Base-by-base conservation (phyloP, 92 coral and sea anemone species). In the Bergia sp. region DNA sequence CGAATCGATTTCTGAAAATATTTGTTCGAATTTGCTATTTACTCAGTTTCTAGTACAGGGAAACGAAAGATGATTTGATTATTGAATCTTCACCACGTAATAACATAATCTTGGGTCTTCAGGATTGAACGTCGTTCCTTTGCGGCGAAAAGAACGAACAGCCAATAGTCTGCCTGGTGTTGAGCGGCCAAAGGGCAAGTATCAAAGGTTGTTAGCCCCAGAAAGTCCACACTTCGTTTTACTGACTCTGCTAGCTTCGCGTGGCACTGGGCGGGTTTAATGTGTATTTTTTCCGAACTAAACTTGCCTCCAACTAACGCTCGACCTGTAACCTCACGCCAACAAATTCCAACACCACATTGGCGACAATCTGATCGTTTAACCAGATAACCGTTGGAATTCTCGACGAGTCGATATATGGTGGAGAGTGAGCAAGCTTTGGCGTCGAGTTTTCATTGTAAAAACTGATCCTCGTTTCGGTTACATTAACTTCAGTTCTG, bases 1-100 rank as follows among this genome's bases (percentile, higher is more conserved):
- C 29, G 29, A 84, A 71, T 81, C 79, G 40, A 67, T 21, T 39
- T 21, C 45, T n/a, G 80, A 76, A 76, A 39, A 76, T 39, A 18
- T 84, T 71, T 15, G 44, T 84, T 84, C 15, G 20, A 53, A 79
- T 45, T 79, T 79, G 21, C 20, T 61, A 21, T 61, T 3, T 61
- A 6, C 69, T 18, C 7, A 61, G n/a, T 61, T 61, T 6, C 29
- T 61, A 61, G 65, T 2, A 61, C 69, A 61, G 69, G 69, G 69
- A 61, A 61, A 61, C 29, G 69, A 61, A 61, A 61, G 6, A 61
- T 3, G 16, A 18, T 61, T 6, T 21, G 29, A 29, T 29, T 29
- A 13, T 16, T 61, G 69, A 18, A 3, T 16, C 29, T 61, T 23
- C 29, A 5, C 69, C 69, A 61, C n/a, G 7, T 61, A 21, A 61